These are phyloP conservation scores for Struthidea cinerea DNA, from an alignment of 2,113 vertebrate genomes.

Conservation along the genomic window DNA sequence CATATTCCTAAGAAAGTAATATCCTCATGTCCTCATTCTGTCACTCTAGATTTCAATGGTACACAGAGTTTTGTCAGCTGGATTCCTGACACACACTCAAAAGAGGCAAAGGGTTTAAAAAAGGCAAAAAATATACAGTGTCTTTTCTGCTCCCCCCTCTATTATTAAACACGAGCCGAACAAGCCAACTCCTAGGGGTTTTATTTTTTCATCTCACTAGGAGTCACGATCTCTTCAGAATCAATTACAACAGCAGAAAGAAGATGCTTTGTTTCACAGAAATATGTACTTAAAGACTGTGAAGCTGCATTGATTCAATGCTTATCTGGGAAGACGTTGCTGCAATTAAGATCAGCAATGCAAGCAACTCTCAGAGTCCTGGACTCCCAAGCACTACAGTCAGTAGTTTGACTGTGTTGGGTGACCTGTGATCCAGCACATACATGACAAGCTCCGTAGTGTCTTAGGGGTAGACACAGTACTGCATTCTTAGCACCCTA, in stretches of 20 bases:
- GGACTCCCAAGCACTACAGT: not conserved
- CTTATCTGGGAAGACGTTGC: not conserved
- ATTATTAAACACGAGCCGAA: not conserved
- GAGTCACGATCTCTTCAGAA: not conserved
- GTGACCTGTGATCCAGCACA: not conserved
- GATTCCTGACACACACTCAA: not conserved
- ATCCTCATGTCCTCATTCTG: constrained; percentile 13
- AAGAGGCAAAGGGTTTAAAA: not conserved
- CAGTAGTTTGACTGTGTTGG: not conserved
- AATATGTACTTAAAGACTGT: fast-evolving
- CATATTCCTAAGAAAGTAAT: not conserved
- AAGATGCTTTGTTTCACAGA: not conserved
- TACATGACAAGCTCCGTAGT: fast-evolving
- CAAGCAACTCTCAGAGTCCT: not conserved
- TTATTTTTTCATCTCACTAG: not conserved
- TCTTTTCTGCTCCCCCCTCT: fast-evolving
- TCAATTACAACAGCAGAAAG: not conserved
- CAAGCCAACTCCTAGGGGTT: not conserved
- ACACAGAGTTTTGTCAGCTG: not conserved
- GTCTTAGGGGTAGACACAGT: not conserved
- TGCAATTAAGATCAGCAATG: not conserved
- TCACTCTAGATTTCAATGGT: not conserved
- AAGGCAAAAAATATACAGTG: fast-evolving
- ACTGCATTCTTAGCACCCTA: not conserved
- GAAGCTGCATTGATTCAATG: not conserved